Base-by-base conservation (phyloP, 2,797 vertebrate genomes). In the Otolemur crassicaudatus region DNA sequence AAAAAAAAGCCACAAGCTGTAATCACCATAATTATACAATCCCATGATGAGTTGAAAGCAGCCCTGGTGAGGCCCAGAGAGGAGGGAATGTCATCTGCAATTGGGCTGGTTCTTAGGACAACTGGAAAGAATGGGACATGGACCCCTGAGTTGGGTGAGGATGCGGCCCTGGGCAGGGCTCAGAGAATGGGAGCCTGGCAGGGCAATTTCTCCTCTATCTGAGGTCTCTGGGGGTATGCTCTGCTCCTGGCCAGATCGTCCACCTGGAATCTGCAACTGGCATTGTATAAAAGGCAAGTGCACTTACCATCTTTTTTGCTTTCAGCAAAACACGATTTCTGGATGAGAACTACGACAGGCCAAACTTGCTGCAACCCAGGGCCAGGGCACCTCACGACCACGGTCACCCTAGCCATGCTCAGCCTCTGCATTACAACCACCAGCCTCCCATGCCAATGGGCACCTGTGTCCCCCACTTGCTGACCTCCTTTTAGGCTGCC, bases 11-110 rank as follows among this genome's bases (percentile, higher is more conserved):
- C 75, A 84, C 69, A 58, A 81, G 72, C 93, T 90, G 46, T 97
- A 97, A 97, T 97, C 96, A 97, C 94, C 95, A 91, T 97, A 94
- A 97, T 96, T 94, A 97, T 27, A 95, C 95, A 96, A 94, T 69
- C 79, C 77, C 53, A 58, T 0, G 65, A 96, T 43, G 89, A 95
- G 94, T 9, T 95, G 97, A 91, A 94, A 93, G 96, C 84, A 82
- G 76, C 46, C 90, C 67, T 61, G 86, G 94, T 11, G 65, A 90
- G 96, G 85, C 77, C 77, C 0, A 69, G 90, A 87, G 88, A 83
- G 69, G 80, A 79, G 65, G 84, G 61, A 90, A 61, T 75, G 83
- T 90, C 95, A 83, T 63, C 12, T 65, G 86, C 56, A 69, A n/a
- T 79, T 0, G 5, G 65, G 90, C 20, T 70, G 97, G 87, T 73